A percentile compares a stretch with the other conserved stretches of the same genome.
phyloP scores from a whole-genome alignment of 23 tunicate genomes.

The Trididemnum clinides region DNA sequence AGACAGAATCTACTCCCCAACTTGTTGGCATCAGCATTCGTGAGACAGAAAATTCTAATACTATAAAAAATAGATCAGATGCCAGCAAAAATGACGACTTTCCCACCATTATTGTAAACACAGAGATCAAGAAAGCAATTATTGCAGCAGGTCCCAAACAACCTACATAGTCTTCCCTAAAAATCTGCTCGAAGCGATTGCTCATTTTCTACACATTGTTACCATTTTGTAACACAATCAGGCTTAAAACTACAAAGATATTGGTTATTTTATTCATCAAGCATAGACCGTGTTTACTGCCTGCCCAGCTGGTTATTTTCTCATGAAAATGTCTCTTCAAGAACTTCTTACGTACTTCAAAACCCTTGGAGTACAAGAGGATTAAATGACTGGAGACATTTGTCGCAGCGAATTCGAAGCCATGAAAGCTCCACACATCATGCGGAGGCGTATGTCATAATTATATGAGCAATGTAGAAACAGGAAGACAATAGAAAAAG shows the following conservation, averaged over 20 bases:
- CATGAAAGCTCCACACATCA: conserved; percentile 22
- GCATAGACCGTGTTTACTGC: conserved; percentile 31
- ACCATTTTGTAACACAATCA: background rate
- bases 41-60: no score
- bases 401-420: conserved; percentile 25
- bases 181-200: background rate
- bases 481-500: conserved; percentile 22
- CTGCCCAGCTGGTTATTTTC: conserved; percentile 24
- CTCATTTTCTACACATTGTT: background rate
- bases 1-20: no score
- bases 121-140: background rate
- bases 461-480: conserved; percentile 21
- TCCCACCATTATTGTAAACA: conserved; percentile 9
- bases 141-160: conserved; percentile 11
- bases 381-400: conserved; percentile 26
- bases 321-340: conserved; percentile 10
- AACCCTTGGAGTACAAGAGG: conserved; percentile 12
- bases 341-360: background rate
- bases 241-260: background rate
- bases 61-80: no score
- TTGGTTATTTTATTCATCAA: conserved; percentile 22
- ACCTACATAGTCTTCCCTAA: background rate
- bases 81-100: background rate
- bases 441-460: conserved; percentile 34
- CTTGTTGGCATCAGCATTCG: no score